Evolutionary conservation across 1,140 invertebrate genomes (phyloP).

Genomic region (Elysia chlorotica): DNA sequence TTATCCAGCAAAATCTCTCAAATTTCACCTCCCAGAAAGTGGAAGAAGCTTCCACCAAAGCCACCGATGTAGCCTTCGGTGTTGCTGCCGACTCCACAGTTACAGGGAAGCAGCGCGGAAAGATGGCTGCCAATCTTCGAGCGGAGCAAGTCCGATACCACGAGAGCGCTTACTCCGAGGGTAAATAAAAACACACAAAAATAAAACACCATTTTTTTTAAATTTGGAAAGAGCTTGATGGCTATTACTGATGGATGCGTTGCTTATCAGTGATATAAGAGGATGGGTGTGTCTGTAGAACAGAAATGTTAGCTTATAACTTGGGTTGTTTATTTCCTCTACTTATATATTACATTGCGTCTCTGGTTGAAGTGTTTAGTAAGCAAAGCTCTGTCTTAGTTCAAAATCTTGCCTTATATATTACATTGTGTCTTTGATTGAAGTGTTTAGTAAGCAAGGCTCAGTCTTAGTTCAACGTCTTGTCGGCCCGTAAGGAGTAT

Average conservation of each 20-base stretch:
- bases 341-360: neutral
- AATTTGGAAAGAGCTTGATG: neutral
- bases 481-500: too few relatives aligned
- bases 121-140: neutral
- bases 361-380: neutral
- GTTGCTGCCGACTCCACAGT: too few relatives aligned
- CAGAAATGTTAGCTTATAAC: neutral
- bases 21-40: slow-evolving; percentile 30
- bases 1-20: too few relatives aligned
- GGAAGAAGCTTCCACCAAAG: slow-evolving; percentile 34
- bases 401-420: too few relatives aligned
- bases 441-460: neutral
- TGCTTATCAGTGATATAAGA: neutral
- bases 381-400: neutral
- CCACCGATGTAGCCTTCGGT: slow-evolving; percentile 29
- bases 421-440: neutral
- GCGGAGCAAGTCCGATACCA: slow-evolving; percentile 22
- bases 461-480: too few relatives aligned
- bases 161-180: slow-evolving; percentile 38
- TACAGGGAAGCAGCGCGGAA: slow-evolving; percentile 14
- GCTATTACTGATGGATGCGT: neutral
- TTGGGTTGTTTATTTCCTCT: neutral
- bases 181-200: slow-evolving; percentile 10
- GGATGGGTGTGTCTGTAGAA: neutral
- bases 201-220: neutral